phyloP scores from a whole-genome alignment of 2,888 invertebrate species.

The Automeris io region DNA sequence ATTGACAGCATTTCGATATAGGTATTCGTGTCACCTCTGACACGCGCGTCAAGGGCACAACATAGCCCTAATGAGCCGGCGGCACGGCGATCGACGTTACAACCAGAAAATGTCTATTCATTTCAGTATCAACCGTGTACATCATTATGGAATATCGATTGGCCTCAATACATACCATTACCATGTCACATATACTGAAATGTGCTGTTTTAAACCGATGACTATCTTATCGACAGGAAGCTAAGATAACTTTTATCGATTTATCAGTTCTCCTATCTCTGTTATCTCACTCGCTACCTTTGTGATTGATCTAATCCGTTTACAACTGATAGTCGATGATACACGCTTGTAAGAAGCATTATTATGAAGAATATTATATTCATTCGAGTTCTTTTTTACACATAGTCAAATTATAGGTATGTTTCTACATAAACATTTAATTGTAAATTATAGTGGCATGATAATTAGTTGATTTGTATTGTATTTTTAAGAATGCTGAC shows the following conservation, averaged over 20 bases:
- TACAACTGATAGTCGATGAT: constrained; percentile 6
- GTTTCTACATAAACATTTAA: too few species aligned
- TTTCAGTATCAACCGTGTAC: constrained; percentile 15
- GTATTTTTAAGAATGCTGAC: too few species aligned
- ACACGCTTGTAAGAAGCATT: constrained; percentile 2
- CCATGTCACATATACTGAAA: neutral
- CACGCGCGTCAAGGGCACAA: constrained; percentile 28
- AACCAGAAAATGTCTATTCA: constrained; percentile 14
- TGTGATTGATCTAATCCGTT: constrained; percentile 8
- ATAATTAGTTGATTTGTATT: too few species aligned
- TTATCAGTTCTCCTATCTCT: constrained; percentile 5
- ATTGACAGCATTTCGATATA: constrained; percentile 11
- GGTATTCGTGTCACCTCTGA: constrained; percentile 29
- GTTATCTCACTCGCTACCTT: constrained; percentile 7
- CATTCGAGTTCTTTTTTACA: too few species aligned
- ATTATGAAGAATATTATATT: too few species aligned
- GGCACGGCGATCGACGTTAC: constrained; percentile 9
- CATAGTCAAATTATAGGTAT: too few species aligned
- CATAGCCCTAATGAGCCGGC: constrained; percentile 27
- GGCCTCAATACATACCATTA: constrained; percentile 4
- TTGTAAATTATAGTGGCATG: too few species aligned
- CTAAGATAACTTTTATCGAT: constrained; percentile 2
- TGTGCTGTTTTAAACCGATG: neutral
- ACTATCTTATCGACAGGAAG: constrained; percentile 6
- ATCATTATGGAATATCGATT: constrained; percentile 13